A percentile compares a stretch with the other conserved stretches of the same genome.
phyloP scores from a whole-genome alignment of 2,888 invertebrate species.

The Leptinotarsa haldemani region DNA sequence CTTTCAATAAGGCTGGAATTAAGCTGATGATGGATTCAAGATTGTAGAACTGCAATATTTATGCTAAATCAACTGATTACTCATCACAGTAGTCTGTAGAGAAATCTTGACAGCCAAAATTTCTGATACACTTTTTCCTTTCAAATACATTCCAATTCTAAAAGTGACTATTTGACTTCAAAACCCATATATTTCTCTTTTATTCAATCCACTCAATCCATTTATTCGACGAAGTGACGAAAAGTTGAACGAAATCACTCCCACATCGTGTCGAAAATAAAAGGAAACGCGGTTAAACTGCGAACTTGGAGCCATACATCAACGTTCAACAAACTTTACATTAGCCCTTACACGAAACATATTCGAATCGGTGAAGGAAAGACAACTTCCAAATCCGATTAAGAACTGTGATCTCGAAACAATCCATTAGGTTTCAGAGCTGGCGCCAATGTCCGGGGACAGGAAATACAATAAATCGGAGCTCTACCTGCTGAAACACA shows the following conservation, averaged over 20 bases:
- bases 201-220: constrained; percentile 6
- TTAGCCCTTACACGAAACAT: constrained; percentile 58
- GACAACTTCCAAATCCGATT: constrained; percentile 60
- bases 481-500: constrained; percentile 19
- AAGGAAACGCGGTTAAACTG: constrained; percentile 49
- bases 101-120: neutral
- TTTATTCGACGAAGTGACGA: constrained; percentile 3
- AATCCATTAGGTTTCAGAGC: constrained; percentile 59
- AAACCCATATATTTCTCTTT: constrained; percentile 1
- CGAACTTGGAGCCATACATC: constrained; percentile 51
- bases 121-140: neutral
- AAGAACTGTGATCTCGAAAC: constrained; percentile 60
- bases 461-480: constrained; percentile 56
- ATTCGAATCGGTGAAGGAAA: constrained; percentile 50
- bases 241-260: constrained; percentile 26
- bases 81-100: too few relatives aligned
- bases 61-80: too few relatives aligned
- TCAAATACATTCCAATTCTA: neutral
- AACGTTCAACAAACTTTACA: constrained; percentile 53
- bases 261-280: constrained; percentile 37
- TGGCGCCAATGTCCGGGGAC: constrained; percentile 62
- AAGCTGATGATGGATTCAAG: too few relatives aligned
- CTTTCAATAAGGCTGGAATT: too few relatives aligned
- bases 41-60: too few relatives aligned
- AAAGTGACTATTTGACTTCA: neutral